phyloP scores from a whole-genome alignment of 2,888 invertebrate species.

The Chrysomela aeneicollis region DNA sequence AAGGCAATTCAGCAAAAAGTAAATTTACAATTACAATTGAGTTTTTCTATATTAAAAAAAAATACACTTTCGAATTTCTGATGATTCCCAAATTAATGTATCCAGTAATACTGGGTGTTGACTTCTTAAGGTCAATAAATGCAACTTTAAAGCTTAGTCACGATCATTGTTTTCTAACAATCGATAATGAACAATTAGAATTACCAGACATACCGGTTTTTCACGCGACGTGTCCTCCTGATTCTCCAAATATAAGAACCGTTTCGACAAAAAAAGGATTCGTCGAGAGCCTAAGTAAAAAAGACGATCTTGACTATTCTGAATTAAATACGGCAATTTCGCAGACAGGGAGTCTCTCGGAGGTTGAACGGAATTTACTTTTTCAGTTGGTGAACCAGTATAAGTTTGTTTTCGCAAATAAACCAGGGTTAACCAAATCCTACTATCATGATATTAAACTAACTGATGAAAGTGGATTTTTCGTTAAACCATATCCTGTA shows the following conservation, averaged over 20 bases:
- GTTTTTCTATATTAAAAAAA: no score
- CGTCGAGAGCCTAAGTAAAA: background rate
- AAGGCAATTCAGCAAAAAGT: no score
- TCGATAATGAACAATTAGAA: background rate
- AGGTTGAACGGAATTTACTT: background rate
- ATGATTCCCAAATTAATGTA: no score
- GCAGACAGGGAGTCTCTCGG: background rate
- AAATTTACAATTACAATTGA: no score
- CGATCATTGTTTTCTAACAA: background rate
- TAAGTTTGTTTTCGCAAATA: slow-evolving; percentile 13
- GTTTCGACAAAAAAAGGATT: background rate
- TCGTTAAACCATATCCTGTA: slow-evolving; percentile 8
- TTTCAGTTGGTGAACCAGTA: background rate
- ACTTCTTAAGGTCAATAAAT: no score
- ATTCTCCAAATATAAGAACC: background rate
- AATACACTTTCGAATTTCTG: no score
- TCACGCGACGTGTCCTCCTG: background rate
- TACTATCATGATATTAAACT: slow-evolving; percentile 40
- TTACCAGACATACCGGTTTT: background rate
- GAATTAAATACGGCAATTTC: background rate
- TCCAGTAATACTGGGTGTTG: no score
- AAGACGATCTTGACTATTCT: no score
- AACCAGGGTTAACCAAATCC: slow-evolving; percentile 24
- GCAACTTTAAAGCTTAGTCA: no score
- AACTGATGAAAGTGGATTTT: slow-evolving; percentile 29